Conservation (phyloP, 1,140 invertebrate genomes). For the Aphelinus certus region DNA sequence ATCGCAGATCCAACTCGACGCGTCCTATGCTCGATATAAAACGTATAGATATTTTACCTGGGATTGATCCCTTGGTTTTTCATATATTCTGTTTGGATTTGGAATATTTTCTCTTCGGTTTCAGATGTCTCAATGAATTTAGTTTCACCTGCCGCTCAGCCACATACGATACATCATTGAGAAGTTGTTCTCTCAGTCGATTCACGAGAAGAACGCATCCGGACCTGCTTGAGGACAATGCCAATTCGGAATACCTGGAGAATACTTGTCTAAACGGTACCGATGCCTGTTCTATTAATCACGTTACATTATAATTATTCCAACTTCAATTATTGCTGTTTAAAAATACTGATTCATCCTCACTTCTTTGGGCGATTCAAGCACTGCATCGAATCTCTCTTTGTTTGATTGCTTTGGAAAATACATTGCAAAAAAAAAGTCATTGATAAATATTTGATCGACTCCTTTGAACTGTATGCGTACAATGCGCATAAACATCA, state of each 20-base stretch:
- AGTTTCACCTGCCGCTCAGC: slow-evolving; percentile 88
- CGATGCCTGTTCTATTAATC: not conserved
- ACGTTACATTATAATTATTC: slow-evolving; percentile 12
- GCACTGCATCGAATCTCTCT: too few species aligned
- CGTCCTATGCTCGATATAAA: not conserved
- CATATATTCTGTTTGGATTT: too few species aligned
- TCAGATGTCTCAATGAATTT: slow-evolving; percentile 85
- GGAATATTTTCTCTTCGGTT: slow-evolving; percentile 31
- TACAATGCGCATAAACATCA: not conserved
- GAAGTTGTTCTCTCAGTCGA: slow-evolving; percentile 81
- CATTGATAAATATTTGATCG: too few species aligned
- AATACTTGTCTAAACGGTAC: slow-evolving; percentile 89
- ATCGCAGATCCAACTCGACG: too few species aligned
- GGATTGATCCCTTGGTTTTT: not conserved
- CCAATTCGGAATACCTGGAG: slow-evolving; percentile 89
- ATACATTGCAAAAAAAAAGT: not conserved
- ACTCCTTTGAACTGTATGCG: too few species aligned
- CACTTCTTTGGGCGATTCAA: too few species aligned
- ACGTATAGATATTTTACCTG: not conserved
- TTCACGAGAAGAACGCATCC: slow-evolving; percentile 87
- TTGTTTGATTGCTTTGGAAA: not conserved
- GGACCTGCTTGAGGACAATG: slow-evolving; percentile 82
- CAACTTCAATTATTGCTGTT: slow-evolving; percentile 5
- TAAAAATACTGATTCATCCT: not conserved
- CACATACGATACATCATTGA: slow-evolving; percentile 78